Evolutionary conservation across 1,140 invertebrate species (phyloP).

Genomic region (Delia radicum): DNA sequence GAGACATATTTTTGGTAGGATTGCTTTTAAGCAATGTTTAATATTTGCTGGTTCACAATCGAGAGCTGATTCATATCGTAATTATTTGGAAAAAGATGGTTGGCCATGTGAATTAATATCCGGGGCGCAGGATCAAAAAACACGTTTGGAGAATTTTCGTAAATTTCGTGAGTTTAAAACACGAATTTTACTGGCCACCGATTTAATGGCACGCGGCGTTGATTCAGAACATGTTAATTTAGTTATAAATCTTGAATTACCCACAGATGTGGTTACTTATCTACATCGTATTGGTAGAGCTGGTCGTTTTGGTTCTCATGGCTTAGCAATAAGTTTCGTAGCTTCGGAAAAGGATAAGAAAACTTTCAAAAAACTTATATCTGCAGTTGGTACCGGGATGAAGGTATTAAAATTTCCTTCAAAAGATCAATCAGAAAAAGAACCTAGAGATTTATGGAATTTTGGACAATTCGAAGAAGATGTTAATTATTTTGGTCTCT

Average conservation of each 20-base stretch:
- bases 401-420: constrained; percentile 58
- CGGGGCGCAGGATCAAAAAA: constrained; percentile 75
- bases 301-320: constrained; percentile 83
- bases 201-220: constrained; percentile 84
- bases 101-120: constrained; percentile 72
- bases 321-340: constrained; percentile 70
- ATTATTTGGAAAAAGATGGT: constrained; percentile 67
- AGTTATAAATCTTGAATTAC: constrained; percentile 90
- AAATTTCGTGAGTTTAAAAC: constrained; percentile 77
- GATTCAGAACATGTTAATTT: constrained; percentile 91
- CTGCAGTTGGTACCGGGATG: constrained; percentile 57
- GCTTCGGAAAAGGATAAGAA: constrained; percentile 62
- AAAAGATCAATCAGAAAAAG: neutral
- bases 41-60: constrained; percentile 88
- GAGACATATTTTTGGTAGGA: constrained; percentile 67
- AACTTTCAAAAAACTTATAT: constrained; percentile 62
- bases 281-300: constrained; percentile 94
- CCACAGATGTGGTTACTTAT: constrained; percentile 82
- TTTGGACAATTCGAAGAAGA: constrained; percentile 37
- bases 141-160: constrained; percentile 73
- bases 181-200: constrained; percentile 87
- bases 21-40: constrained; percentile 85
- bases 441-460: constrained; percentile 30
- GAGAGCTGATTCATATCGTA: constrained; percentile 71
- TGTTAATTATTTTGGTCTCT: constrained; percentile 14